A percentile compares a stretch with the other conserved stretches of the same genome.
Conservation (phyloP, 2,113 vertebrate species). For the Strigops habroptila region DNA sequence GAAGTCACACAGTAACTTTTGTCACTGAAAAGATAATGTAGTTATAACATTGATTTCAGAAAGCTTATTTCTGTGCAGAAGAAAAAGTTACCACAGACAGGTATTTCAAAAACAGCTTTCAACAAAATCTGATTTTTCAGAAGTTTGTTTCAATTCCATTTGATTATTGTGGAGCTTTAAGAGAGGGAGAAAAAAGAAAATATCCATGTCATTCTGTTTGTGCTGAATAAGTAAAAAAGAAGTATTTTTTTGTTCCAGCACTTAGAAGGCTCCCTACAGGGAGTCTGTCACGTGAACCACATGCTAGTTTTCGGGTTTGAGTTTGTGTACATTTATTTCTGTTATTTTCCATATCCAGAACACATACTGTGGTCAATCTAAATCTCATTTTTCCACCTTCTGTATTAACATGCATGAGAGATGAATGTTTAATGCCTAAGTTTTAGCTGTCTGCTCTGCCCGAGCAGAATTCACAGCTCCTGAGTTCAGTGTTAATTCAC, state of each 20-base stretch:
- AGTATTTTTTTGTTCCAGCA: background rate
- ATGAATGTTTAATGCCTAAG: background rate
- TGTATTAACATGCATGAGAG: background rate
- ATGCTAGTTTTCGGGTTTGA: background rate
- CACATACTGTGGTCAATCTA: background rate
- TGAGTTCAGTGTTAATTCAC: background rate
- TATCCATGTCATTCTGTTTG: background rate
- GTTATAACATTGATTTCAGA: background rate
- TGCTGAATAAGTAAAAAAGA: background rate
- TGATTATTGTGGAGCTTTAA: background rate
- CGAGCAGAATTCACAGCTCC: background rate
- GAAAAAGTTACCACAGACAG: background rate
- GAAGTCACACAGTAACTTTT: background rate
- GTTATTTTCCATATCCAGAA: background rate
- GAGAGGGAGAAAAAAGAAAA: background rate
- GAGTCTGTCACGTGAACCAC: background rate
- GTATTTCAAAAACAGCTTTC: background rate
- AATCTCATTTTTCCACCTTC: background rate
- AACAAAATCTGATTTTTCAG: background rate
- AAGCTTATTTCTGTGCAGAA: background rate
- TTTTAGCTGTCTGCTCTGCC: background rate
- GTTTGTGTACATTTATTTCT: background rate
- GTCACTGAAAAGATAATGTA: background rate
- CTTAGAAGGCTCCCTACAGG: background rate
- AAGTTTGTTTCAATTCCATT: background rate